Percentiles rank a stretch among this genome's conserved stretches.
Evolutionary conservation across 2,888 invertebrate genomes (phyloP).

Genomic region (Rhimphoctona megacephalus): DNA sequence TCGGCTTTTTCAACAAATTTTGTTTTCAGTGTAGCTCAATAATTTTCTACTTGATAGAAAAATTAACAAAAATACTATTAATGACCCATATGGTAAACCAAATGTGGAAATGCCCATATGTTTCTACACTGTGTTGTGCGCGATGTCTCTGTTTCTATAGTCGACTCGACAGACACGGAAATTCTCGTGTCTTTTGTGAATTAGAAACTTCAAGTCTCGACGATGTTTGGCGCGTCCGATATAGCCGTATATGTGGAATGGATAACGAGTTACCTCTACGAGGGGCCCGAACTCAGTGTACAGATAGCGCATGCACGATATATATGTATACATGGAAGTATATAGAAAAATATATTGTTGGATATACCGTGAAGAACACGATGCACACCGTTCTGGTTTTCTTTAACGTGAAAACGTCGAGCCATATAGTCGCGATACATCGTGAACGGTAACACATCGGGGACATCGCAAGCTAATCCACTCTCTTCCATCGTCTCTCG

Average conservation of each 20-base stretch:
- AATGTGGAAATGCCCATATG: not conserved
- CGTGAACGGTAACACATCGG: conserved; percentile 52
- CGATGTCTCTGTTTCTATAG: conserved; percentile 3
- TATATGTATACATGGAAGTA: not conserved
- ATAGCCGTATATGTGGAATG: conserved; percentile 65
- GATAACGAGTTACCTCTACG: conserved; percentile 60
- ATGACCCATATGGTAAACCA: not conserved
- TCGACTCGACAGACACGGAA: conserved; percentile 26
- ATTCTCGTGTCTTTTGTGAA: conserved; percentile 54
- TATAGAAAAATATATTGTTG: conserved; percentile 13
- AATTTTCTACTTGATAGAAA: not conserved
- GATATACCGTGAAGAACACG: conserved; percentile 12
- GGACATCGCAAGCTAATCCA: conserved; percentile 56
- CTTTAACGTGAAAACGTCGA: conserved; percentile 38
- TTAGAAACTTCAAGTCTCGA: conserved; percentile 64
- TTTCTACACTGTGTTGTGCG: not conserved
- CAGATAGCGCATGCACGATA: not conserved
- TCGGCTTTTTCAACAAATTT: no score
- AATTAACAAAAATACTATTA: not conserved
- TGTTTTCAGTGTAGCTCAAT: no score
- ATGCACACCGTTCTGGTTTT: conserved; percentile 56
- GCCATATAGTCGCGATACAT: conserved; percentile 7
- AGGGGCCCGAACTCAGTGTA: conserved; percentile 24
- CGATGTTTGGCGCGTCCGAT: conserved; percentile 62
- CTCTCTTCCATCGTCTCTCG: conserved; percentile 24